These are phyloP conservation scores for Telmatherina bonti DNA, from an alignment of 2,797 vertebrate species.

Conservation along the genomic window DNA sequence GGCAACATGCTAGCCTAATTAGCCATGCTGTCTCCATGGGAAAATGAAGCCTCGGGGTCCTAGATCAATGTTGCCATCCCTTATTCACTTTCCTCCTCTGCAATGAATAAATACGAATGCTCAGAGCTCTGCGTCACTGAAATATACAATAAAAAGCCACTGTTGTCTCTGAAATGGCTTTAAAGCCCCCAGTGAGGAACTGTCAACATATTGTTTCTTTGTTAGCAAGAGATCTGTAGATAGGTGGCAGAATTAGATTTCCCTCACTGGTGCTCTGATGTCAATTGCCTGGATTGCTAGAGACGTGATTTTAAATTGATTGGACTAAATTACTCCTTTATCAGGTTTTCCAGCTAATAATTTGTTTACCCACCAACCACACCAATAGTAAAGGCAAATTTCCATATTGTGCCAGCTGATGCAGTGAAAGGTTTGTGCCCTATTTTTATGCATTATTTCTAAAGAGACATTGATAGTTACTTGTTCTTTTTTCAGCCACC, in stretches of 20 bases:
- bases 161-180: constrained; percentile 59
- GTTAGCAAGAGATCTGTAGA: constrained; percentile 45
- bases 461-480: no score
- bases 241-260: constrained; percentile 41
- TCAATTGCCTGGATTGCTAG: constrained; percentile 38
- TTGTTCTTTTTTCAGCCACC: no score
- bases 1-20: constrained; percentile 86
- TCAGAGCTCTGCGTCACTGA: constrained; percentile 33
- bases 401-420: neutral
- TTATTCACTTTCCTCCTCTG: constrained; percentile 71
- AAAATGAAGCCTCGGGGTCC: constrained; percentile 82
- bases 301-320: constrained; percentile 56
- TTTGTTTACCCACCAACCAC: constrained; percentile 37
- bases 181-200: constrained; percentile 52
- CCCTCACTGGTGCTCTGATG: constrained; percentile 12
- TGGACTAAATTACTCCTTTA: constrained; percentile 49
- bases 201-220: constrained; percentile 42
- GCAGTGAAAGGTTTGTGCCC: neutral
- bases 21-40: constrained; percentile 84
- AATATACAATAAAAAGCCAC: constrained; percentile 54
- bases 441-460: neutral
- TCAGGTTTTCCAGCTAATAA: constrained; percentile 51
- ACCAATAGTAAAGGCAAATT: neutral
- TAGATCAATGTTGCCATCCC: constrained; percentile 80
- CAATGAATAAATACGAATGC: constrained; percentile 56